Evolutionary conservation across 2,797 vertebrate genomes (phyloP), one percentile per base, ranked within the genome.

Genomic region (Myotis planiceps): DNA sequence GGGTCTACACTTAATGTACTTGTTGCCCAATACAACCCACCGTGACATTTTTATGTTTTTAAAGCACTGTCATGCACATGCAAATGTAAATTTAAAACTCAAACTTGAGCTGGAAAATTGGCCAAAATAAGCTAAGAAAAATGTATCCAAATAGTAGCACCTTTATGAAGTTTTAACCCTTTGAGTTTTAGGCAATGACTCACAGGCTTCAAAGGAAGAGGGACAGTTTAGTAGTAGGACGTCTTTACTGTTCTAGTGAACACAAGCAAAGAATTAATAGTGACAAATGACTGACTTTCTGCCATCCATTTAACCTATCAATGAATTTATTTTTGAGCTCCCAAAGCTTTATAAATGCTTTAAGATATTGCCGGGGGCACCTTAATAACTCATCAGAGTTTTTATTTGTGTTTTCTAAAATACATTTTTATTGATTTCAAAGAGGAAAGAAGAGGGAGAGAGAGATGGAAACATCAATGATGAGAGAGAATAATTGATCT

Each of bases 81-180:
- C 27, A 85, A 95, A 89, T 66, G 8, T 65, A 79, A 90, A 79
- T 66, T 12, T 27, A 51, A 92, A 91, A 87, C 6, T 80, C 27
- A 72, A 53, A 14, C 5, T 49, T 78, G 13, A 10, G 21, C 16
- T 69, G 19, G 65, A 86, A 91, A 74, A 83, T 12, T 55, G 9
- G 65, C 34, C 68, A 87, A 60, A 68, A 68, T 21, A 58, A 83
- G 34, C 45, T 71, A 66, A 53, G 60, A 27, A 81, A 75, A 60
- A 32, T n/a, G 27, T 29, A 58, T 65, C 2, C 65, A 96, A 58
- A 53, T 2, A 49, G 32, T 39, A 81, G 32, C 82, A 78, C 42
- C 27, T 32, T 39, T 51, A 55, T n/a, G 9, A 23, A 71, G 10
- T 55, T 45, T 84, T 84, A 58, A 84, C 58, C 42, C 71, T 51